Percentiles rank a stretch among this genome's conserved stretches.
These are phyloP conservation scores for Drosophila picticornis DNA, from an alignment of 2,888 invertebrate genomes.

Conservation along the genomic window DNA sequence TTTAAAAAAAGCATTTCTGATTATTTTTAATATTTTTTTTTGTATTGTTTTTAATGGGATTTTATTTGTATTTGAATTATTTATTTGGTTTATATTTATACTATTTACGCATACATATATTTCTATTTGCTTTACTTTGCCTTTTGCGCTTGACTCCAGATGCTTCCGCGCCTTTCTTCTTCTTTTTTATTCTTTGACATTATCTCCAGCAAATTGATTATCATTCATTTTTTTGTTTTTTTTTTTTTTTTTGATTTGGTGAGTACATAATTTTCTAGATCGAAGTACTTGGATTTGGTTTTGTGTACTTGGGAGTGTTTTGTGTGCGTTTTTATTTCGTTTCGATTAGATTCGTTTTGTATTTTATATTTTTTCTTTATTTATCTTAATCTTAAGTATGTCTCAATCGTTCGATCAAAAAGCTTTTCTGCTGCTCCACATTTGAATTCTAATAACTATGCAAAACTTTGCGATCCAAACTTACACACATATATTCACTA, in stretches of 20 bases:
- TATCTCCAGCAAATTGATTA: constrained; percentile 36
- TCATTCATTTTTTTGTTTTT: background rate
- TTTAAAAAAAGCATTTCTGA: background rate
- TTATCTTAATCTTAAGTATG: constrained; percentile 62
- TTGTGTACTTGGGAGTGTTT: constrained; percentile 3
- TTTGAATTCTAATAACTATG: constrained; percentile 34
- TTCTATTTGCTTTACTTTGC: constrained; percentile 13
- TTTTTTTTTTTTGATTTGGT: constrained; percentile 11
- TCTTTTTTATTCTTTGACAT: constrained; percentile 7
- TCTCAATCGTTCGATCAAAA: constrained; percentile 29
- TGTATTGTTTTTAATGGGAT: constrained; percentile 51
- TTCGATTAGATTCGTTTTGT: constrained; percentile 5
- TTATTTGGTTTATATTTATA: constrained; percentile 69
- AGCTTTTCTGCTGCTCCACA: constrained; percentile 31
- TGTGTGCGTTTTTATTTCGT: constrained; percentile 15
- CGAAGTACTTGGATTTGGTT: constrained; percentile 30
- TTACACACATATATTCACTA: constrained; percentile 22
- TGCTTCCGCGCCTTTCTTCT: background rate
- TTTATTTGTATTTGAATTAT: constrained; percentile 70
- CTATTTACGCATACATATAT: constrained; percentile 67
- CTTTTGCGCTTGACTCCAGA: constrained; percentile 15
- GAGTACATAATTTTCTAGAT: constrained; percentile 48
- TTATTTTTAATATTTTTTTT: background rate
- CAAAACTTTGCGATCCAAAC: constrained; percentile 16
- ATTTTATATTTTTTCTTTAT: constrained; percentile 1